A percentile compares a stretch with the other conserved stretches of the same genome.
These are phyloP conservation scores for Limanda limanda DNA, from an alignment of 2,113 vertebrate species.

Conservation along the genomic window DNA sequence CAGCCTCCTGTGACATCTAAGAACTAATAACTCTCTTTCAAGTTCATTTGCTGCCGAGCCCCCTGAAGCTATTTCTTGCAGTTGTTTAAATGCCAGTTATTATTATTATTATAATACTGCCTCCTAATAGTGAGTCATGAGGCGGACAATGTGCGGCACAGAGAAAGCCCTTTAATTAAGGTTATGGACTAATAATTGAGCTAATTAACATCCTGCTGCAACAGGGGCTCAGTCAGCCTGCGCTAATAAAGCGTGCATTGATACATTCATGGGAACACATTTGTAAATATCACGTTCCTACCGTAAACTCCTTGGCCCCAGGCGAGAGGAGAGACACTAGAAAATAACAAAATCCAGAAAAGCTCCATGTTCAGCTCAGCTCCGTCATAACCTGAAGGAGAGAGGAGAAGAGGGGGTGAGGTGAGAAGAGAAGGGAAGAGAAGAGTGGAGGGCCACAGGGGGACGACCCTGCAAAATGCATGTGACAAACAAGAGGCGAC, in stretches of 20 bases:
- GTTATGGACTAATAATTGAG: slow-evolving; percentile 50
- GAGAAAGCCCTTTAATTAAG: slow-evolving; percentile 47
- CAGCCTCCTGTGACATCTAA: slow-evolving; percentile 41
- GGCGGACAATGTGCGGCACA: slow-evolving; percentile 22
- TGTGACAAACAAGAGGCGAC: slow-evolving; percentile 18
- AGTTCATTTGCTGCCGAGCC: slow-evolving; percentile 60
- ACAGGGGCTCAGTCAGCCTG: slow-evolving; percentile 24
- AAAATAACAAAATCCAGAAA: slow-evolving; percentile 86
- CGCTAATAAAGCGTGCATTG: slow-evolving; percentile 37
- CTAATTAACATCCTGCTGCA: slow-evolving; percentile 30
- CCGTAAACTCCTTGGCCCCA: slow-evolving; percentile 85
- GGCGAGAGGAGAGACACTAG: slow-evolving; percentile 72
- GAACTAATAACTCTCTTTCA: slow-evolving; percentile 57
- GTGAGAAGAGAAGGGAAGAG: slow-evolving; percentile 17
- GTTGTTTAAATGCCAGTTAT: slow-evolving; percentile 54
- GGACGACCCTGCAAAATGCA: neutral
- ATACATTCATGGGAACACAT: slow-evolving; percentile 13
- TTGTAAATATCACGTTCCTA: slow-evolving; percentile 67
- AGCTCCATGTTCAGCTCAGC: slow-evolving; percentile 85
- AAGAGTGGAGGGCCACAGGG: neutral
- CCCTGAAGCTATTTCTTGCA: slow-evolving; percentile 46
- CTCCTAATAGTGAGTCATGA: slow-evolving; percentile 28
- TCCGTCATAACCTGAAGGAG: slow-evolving; percentile 82
- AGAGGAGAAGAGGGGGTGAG: neutral
- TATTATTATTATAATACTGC: slow-evolving; percentile 14